Evolutionary conservation across 2,797 vertebrate species (phyloP), one percentile per base, ranked within the genome.

Genomic region (Xiphorhynchus erythropygius): DNA sequence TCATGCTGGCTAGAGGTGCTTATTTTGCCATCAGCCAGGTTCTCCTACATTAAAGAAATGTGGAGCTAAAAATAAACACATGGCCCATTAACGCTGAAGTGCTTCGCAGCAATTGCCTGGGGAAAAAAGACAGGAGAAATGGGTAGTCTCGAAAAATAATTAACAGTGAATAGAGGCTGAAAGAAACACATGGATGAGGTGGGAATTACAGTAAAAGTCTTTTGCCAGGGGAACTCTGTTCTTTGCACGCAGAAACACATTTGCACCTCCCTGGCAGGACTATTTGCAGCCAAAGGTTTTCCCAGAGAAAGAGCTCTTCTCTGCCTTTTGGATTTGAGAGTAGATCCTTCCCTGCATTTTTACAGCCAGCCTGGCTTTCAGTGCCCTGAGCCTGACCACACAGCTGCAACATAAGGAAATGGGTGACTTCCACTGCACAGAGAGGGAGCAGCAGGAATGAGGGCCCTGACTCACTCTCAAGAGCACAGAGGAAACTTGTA

Each of bases 121-220:
- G 91, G 84, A 73, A 79, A 90, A 89, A 71, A 88, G 80, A 50
- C 50, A 56, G 67, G 73, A 96, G 70, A 88, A 91, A 73, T 46
- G 49, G 68, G 68, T 65, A 84, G 76, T 27, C 76, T 89, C 79
- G 75, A 91, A 92, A 83, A 86, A 86, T 93, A 95, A 96, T 94
- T 92, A 96, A 89, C 57, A 76, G 59, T 88, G 91, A 96, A 69
- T 16, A 91, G 62, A 78, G 2, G 9, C 57, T 59, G 85, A 81
- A 91, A 87, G 63, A 76, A 87, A 88, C 89, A 30, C 44, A 52
- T 7, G 28, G 47, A 37, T 83, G 67, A 90, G n/a, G 32, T 90
- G 85, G 37, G 88, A 95, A 95, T 88, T 83, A 64, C 17, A 25
- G 91, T 35, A 87, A 49, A 77, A 84, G 21, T 12, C 7, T 81